Evolutionary conservation across 2,797 vertebrate genomes (phyloP).

Genomic region (Sciurus carolinensis): DNA sequence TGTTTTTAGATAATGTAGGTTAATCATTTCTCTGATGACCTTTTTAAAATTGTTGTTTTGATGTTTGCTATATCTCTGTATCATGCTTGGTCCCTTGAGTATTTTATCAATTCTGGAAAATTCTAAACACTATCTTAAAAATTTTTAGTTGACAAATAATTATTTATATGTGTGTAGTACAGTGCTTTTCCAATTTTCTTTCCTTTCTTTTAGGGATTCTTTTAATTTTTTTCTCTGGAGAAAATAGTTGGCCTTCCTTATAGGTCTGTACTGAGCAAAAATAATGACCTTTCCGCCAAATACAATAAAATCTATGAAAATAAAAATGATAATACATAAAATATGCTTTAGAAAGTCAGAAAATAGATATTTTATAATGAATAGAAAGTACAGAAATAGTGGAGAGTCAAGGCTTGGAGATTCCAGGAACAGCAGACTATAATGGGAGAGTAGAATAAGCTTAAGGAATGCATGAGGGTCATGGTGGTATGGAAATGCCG

Average conservation of each 20-base stretch:
- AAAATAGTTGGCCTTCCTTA: conserved; percentile 13
- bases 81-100: neutral
- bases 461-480: neutral
- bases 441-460: neutral
- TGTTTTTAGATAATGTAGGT: neutral
- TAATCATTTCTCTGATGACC: neutral
- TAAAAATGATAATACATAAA: neutral
- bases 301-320: conserved; percentile 56
- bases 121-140: neutral
- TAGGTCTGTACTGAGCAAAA: conserved; percentile 30
- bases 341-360: conserved; percentile 9
- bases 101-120: conserved; percentile 23
- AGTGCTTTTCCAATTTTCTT: neutral
- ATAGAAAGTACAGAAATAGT: conserved; percentile 9
- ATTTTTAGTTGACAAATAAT: neutral
- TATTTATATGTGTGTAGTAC: neutral
- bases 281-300: neutral
- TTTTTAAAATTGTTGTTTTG: neutral
- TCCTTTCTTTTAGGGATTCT: neutral
- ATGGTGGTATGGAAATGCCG: neutral
- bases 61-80: neutral
- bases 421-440: neutral
- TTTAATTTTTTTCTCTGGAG: neutral
- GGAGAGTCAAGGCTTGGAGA: neutral
- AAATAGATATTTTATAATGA: conserved; percentile 1